Percentiles rank a stretch among this genome's conserved stretches.
These are phyloP conservation scores for Lagocephalus sceleratus DNA, from an alignment of 2,797 vertebrate species.

Conservation along the genomic window DNA sequence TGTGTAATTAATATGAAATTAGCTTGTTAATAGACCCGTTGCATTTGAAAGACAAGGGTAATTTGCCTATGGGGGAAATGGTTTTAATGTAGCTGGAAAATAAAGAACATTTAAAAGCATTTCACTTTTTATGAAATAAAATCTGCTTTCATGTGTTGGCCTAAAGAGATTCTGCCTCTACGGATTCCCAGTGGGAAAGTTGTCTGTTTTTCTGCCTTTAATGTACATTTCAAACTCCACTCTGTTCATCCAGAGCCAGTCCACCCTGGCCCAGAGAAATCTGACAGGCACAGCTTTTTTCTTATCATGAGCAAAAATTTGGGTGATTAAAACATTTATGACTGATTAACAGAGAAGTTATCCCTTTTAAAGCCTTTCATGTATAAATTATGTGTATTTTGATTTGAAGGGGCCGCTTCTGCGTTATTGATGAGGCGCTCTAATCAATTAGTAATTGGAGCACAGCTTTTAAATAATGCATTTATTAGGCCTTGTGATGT, in stretches of 20 bases:
- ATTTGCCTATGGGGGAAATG: conserved; percentile 29
- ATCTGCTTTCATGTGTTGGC: conserved; percentile 43
- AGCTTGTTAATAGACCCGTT: conserved; percentile 34
- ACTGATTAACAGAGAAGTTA: conserved; percentile 79
- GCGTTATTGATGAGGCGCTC: conserved; percentile 82
- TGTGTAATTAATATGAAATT: conserved; percentile 52
- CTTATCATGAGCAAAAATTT: conserved; percentile 55
- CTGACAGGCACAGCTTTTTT: conserved; percentile 59
- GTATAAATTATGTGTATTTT: conserved; percentile 83
- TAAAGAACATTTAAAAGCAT: conserved; percentile 21
- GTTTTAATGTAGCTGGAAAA: conserved; percentile 25
- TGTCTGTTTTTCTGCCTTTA: conserved; percentile 50
- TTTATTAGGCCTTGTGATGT: conserved; percentile 80
- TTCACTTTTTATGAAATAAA: conserved; percentile 38
- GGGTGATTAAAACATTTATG: conserved; percentile 79
- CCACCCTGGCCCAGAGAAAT: conserved; percentile 10
- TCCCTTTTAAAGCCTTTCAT: conserved; percentile 82
- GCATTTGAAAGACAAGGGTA: conserved; percentile 19
- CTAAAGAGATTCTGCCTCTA: conserved; percentile 60
- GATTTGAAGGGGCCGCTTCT: conserved; percentile 79
- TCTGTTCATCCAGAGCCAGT: conserved; percentile 13
- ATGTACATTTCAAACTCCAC: conserved; percentile 48
- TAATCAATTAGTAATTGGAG: conserved; percentile 84
- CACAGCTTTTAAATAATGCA: conserved; percentile 82
- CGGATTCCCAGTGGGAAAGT: conserved; percentile 49